Base-by-base conservation (phyloP, 2,888 invertebrate species). In the Mechanitis mazaeus region DNA sequence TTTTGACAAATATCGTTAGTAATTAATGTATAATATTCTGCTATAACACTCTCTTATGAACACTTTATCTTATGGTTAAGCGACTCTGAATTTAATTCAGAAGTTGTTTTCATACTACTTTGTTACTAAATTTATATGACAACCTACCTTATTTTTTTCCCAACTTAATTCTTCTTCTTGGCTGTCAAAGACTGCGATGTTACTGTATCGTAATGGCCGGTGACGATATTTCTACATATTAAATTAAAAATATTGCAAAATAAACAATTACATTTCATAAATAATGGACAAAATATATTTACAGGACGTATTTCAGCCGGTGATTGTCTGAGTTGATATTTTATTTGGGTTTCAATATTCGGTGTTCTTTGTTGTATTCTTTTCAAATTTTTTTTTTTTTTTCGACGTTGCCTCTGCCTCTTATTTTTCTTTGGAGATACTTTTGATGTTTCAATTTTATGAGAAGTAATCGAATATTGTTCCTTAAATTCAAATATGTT, bases 151-250 rank as follows among this genome's bases (percentile, higher is more conserved):
- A 56, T 35, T 56, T n/a, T 56, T 61, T 59, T 65, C 64, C 59
- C 60, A 62, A 5, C 12, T 59, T 31, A 35, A 57, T 54, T 58
- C 57, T 33, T 67, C 56, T 33, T 55, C 59, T 11, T 33, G 28
- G 47, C 63, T 64, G 11, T 63, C 55, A 42, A 59, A 59, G 7
- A 60, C 54, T 12, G 64, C 54, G 20, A 55, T 46, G 59, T 63
- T 63, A 4, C 46, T 33, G 42, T 62, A 47, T n/a, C 12, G 45
- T 55, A 58, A 9, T 28, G 45, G 45, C 42, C 28, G 28, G 54
- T 58, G 33, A 46, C 33, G 57, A 47, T 46, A 60, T 6, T 38
- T 33, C 64, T 64, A 53, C 53, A 58, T 61, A 0, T 0, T 12
- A 28, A 53, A n/a, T n/a, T 31, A 9, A 42, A 3, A 7, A 20